Base-by-base conservation (phyloP, 2,888 invertebrate species). In the Ferrisia virgata region DNA sequence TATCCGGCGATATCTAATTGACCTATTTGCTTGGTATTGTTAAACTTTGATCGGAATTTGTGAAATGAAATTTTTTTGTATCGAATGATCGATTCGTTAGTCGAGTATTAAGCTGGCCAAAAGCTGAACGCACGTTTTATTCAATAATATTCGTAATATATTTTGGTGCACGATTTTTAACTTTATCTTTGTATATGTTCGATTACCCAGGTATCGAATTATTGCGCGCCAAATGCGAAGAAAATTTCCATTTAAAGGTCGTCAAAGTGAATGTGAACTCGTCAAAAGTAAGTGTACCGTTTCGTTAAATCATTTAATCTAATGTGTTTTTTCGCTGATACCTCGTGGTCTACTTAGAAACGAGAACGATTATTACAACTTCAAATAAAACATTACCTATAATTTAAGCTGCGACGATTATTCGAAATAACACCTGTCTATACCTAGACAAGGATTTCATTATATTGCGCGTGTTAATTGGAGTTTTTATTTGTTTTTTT, bases 191-290 rank as follows among this genome's bases (percentile, higher is more conserved):
- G 28, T 64, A 4, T 64, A 28, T 28, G 31, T 53, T 53, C 18
- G n/a, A n/a, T n/a, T n/a, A 13, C 31, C 13, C 82, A 86, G 95
- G 94, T 92, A 88, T 87, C 87, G 85, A 83, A 43, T 72, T 87
- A 15, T 85, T 95, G 64, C 91, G 92, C 86, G 90, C 90, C 86
- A 90, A 92, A 86, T 95, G 95, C 88, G 91, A 91, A 86, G 91
- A 92, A 87, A 93, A 93, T 88, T 90, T 92, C 88, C 95, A 95
- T 89, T 90, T 94, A 87, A 92, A 93, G 87, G 92, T 93, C 53
- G 85, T 85, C 39, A 86, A 86, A 69, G 85, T 86, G 79, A 86
- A 86, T 79, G 85, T 85, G 43, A 86, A 85, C 84, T 84, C 86
- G 79, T 85, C 86, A 25, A 86, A 86, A 85, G 87, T 87, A 86